Conservation (phyloP, 2,888 invertebrate species). For the Trissolcus brochymenae region DNA sequence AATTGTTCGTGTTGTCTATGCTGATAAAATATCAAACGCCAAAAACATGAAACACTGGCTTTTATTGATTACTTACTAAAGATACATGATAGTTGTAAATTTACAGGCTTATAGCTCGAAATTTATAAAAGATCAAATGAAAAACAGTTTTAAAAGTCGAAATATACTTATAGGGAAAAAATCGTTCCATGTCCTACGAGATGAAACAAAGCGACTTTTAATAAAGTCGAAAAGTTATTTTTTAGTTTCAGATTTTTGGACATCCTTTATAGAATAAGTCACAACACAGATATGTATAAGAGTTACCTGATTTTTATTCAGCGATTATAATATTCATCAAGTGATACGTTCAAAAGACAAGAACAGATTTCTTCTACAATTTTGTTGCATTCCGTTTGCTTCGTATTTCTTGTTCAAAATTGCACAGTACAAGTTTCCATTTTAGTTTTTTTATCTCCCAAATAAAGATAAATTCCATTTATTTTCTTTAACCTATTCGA, state of each 20-base stretch:
- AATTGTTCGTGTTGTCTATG: too few species aligned
- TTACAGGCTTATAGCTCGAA: neutral
- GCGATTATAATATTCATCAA: conserved; percentile 38
- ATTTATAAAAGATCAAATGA: neutral
- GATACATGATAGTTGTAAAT: too few species aligned
- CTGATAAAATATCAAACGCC: too few species aligned
- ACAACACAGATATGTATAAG: conserved; percentile 53
- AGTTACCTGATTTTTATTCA: conserved; percentile 45
- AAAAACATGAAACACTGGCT: too few species aligned
- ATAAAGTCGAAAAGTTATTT: neutral
- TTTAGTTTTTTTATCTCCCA: too few species aligned
- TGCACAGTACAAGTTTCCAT: too few species aligned
- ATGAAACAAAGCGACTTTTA: neutral
- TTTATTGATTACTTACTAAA: too few species aligned
- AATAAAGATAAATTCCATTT: too few species aligned
- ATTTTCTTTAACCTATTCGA: too few species aligned
- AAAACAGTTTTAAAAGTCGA: neutral
- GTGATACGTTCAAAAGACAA: conserved; percentile 50
- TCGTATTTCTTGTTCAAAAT: neutral
- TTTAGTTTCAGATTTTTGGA: conserved; percentile 32
- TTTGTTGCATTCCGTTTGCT: neutral
- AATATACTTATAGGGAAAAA: neutral
- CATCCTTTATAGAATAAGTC: conserved; percentile 47
- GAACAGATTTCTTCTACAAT: conserved; percentile 13
- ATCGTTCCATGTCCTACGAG: neutral